These are phyloP conservation scores for Cenopis cana DNA, from an alignment of 2,888 invertebrate species.

Conservation along the genomic window DNA sequence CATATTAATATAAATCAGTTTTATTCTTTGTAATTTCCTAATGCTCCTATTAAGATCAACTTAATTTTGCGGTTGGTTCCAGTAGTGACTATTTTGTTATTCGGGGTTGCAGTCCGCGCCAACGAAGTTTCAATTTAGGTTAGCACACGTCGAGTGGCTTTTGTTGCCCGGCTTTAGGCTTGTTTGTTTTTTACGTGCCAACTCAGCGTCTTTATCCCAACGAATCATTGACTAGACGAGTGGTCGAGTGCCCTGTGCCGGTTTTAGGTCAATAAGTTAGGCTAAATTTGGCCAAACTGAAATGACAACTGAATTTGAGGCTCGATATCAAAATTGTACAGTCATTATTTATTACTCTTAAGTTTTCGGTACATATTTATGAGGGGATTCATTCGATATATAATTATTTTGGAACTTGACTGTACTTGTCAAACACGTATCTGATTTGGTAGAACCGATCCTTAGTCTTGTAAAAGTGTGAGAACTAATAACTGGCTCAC, in stretches of 20 bases:
- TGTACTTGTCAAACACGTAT: no score
- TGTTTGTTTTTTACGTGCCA: conserved; percentile 40
- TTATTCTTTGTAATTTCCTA: no score
- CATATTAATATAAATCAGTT: no score
- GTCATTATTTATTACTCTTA: no score
- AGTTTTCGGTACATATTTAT: no score
- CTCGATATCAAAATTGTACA: not conserved
- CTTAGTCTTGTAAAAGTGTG: no score
- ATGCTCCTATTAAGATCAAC: no score
- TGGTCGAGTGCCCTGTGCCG: not conserved
- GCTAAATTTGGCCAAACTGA: not conserved
- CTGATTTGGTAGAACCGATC: no score
- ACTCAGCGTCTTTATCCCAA: conserved; percentile 35
- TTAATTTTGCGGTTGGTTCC: no score
- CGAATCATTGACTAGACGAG: conserved; percentile 16
- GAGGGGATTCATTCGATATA: no score
- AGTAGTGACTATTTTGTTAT: not conserved
- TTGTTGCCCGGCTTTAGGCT: conserved; percentile 36
- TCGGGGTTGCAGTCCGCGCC: conserved; percentile 17
- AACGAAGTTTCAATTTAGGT: conserved; percentile 43
- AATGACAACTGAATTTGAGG: not conserved
- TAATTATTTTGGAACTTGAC: no score
- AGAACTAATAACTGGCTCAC: no score
- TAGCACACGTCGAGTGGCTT: conserved; percentile 41
- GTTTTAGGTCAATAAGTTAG: conserved; percentile 1